Percentiles rank a stretch among this genome's conserved stretches.
These are phyloP conservation scores for Heliocidaris tuberculata DNA, from an alignment of 35 echinoderm and acorn worm genomes.

Conservation along the genomic window DNA sequence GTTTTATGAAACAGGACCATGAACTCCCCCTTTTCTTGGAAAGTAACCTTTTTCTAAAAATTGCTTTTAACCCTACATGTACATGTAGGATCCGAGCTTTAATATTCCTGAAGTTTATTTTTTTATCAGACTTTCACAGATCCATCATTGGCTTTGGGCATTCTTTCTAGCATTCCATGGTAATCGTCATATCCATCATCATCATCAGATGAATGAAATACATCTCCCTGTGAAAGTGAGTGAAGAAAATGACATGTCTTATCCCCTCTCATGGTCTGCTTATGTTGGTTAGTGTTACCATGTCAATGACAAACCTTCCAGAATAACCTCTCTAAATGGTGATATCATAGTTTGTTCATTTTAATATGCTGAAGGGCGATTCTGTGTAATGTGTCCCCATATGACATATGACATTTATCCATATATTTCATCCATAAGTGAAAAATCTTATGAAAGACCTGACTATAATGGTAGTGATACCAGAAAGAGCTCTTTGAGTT, in stretches of 20 bases:
- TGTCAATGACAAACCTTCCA: background rate
- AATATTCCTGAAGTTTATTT: background rate
- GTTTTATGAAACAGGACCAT: too few relatives aligned
- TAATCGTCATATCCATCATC: background rate
- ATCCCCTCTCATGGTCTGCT: background rate
- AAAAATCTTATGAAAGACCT: too few relatives aligned
- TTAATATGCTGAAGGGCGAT: too few relatives aligned
- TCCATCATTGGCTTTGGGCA: background rate
- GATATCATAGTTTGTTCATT: background rate
- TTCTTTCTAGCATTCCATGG: background rate
- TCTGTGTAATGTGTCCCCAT: too few relatives aligned
- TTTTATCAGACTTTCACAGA: background rate
- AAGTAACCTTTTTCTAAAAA: too few relatives aligned
- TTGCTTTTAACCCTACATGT: background rate
- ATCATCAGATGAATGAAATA: background rate
- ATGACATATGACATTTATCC: too few relatives aligned
- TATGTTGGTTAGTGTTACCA: background rate
- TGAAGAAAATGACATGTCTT: background rate
- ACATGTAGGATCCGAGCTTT: background rate
- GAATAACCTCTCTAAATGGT: background rate
- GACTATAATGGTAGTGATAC: too few relatives aligned
- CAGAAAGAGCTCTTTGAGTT: too few relatives aligned
- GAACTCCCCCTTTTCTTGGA: too few relatives aligned
- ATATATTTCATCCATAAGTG: too few relatives aligned
- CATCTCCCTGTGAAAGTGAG: background rate